phyloP scores from a whole-genome alignment of 53 echinoderm and acorn worm genomes.

The Crossaster papposus region DNA sequence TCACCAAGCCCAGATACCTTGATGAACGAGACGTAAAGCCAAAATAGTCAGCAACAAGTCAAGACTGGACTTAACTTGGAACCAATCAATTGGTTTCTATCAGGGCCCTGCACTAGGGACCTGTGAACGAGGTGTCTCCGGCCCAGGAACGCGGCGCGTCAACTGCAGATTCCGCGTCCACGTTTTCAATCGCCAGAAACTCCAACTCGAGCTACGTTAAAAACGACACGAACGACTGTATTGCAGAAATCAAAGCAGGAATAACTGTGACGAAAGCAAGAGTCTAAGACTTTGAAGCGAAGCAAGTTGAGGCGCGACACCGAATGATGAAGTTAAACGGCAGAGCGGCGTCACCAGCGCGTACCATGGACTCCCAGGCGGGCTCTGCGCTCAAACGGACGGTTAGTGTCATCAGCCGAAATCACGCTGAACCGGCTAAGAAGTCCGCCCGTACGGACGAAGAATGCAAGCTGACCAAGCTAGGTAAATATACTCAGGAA shows the following conservation, averaged over 20 bases:
- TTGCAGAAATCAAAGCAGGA: not conserved
- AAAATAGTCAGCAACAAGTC: not conserved
- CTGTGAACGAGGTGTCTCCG: not conserved
- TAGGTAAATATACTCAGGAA: constrained; percentile 26
- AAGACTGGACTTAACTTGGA: not conserved
- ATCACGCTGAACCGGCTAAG: constrained; percentile 56
- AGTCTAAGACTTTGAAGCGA: not conserved
- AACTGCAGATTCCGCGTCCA: no score
- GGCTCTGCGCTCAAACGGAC: constrained; percentile 58
- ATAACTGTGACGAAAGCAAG: not conserved
- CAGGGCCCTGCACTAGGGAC: not conserved
- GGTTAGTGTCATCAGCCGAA: constrained; percentile 70
- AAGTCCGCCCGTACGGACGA: constrained; percentile 40
- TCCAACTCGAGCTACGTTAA: not conserved
- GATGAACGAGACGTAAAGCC: not conserved
- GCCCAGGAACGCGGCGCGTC: not conserved
- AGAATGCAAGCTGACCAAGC: constrained; percentile 49
- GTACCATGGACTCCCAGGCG: constrained; percentile 1
- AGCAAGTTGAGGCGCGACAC: not conserved
- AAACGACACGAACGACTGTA: not conserved
- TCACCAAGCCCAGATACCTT: not conserved
- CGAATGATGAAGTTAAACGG: constrained; percentile 50
- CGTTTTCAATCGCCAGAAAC: no score
- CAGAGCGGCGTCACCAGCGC: constrained; percentile 22
- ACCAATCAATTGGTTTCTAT: not conserved